Base-by-base conservation (phyloP, 2,797 vertebrate species). In the Glyptemys insculpta region DNA sequence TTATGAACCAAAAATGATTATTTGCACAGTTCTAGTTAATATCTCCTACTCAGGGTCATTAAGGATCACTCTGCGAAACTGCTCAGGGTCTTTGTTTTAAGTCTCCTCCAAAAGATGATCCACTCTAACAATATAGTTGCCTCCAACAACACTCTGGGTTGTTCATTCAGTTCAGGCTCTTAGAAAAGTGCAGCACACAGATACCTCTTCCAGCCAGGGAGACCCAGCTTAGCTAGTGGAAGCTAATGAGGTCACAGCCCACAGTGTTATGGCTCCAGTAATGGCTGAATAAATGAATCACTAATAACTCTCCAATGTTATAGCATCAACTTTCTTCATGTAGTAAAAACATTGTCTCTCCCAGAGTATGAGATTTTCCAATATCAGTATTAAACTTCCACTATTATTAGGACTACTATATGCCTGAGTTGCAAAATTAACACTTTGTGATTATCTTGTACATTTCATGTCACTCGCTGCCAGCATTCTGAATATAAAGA, bases 351-450 rank as follows among this genome's bases (percentile, higher is more conserved):
- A 79, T 50, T 82, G 11, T 9, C 41, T 41, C 29, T 65, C 57
- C 50, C 68, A 47, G 62, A 1, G 0, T 16, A 12, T 0, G 2
- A 89, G 8, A 16, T 79, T 84, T 85, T 80, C 37, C 8, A 8
- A 6, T 47, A 62, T 23, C 0, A 0, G 7, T 74, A 57, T 52
- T 86, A 37, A 10, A 7, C 50, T 44, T 18, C 34, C 34, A n/a
- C 37, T 0, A 0, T 83, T 31, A 68, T 84, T 62, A 56, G 29
- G 49, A 49, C 29, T 8, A 16, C 18, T 84, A 0, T n/a, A 25
- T 92, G 92, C 86, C 62, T 41, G 79, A 89, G 54, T 41, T 79
- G 37, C 31, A 54, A 34, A 89, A 85, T 89, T 53, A 91, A 4
- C 21, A 8, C 57, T 14, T 87, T 94, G 47, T 50, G 50, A 29